Evolutionary conservation across 2,113 vertebrate genomes (phyloP).

Genomic region (Spheniscus mendiculus): DNA sequence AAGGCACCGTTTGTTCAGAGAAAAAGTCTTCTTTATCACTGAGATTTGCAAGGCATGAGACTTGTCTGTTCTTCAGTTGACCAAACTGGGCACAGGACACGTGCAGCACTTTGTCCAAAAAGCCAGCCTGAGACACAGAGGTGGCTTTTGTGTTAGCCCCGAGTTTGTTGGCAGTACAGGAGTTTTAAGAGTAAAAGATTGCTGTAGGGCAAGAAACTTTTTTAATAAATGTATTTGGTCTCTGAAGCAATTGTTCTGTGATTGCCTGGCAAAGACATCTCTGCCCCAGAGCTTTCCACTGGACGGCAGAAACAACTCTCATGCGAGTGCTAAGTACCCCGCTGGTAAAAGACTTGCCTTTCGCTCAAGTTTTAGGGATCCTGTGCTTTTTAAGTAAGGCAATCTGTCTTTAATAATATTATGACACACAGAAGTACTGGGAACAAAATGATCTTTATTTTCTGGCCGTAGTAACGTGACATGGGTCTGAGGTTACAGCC

Average conservation of each 20-base stretch:
- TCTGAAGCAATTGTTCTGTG: background rate
- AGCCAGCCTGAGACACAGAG: background rate
- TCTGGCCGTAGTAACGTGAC: background rate
- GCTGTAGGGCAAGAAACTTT: background rate
- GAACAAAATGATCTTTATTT: constrained; percentile 11
- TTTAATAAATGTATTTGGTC: background rate
- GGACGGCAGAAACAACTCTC: background rate
- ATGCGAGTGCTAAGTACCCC: background rate
- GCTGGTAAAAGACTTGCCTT: background rate
- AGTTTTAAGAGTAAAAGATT: background rate
- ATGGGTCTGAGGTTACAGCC: background rate
- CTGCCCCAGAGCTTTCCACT: background rate
- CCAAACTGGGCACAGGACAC: background rate
- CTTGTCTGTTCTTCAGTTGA: background rate
- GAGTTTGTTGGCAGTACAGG: background rate
- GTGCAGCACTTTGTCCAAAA: background rate
- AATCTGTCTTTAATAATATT: constrained; percentile 7
- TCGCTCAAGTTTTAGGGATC: background rate
- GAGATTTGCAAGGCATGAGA: background rate
- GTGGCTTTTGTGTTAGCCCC: background rate
- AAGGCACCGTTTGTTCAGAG: background rate
- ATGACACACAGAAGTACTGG: background rate
- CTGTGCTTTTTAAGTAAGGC: background rate
- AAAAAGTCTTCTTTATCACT: background rate
- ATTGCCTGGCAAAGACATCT: background rate